phyloP scores from a whole-genome alignment of 2,113 vertebrate species.

The Sceloporus tristichus region DNA sequence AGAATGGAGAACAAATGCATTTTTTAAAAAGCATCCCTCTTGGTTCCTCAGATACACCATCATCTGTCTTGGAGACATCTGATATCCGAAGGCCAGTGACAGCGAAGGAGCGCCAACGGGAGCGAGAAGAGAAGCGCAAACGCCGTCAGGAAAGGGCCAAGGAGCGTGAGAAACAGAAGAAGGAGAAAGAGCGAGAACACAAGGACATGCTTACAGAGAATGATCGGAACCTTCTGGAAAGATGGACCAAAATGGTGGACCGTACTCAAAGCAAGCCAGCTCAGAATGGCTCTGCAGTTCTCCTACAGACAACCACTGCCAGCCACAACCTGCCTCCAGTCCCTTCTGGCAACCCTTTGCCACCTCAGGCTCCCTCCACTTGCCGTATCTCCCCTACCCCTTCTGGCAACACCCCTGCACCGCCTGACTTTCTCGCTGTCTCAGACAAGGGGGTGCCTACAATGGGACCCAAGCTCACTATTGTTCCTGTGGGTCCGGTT shows the following conservation, averaged over 20 bases:
- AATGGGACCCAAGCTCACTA: constrained; percentile 61
- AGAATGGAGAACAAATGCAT: neutral
- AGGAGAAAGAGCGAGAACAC: constrained; percentile 82
- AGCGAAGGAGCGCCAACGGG: constrained; percentile 91
- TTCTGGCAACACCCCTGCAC: constrained; percentile 44
- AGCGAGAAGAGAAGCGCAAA: constrained; percentile 90
- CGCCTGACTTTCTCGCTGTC: constrained; percentile 27
- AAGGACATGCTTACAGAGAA: constrained; percentile 89
- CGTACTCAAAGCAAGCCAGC: constrained; percentile 56
- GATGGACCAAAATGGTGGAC: constrained; percentile 91
- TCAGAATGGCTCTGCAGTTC: constrained; percentile 33
- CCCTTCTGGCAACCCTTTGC: constrained; percentile 44
- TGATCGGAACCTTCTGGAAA: constrained; percentile 89
- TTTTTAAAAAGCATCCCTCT: neutral
- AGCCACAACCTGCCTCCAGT: constrained; percentile 65
- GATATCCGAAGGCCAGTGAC: constrained; percentile 88
- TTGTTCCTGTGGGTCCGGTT: constrained; percentile 23
- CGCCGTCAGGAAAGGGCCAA: constrained; percentile 87
- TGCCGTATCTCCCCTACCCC: constrained; percentile 57
- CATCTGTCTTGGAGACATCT: constrained; percentile 55
- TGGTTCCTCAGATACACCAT: constrained; percentile 41
- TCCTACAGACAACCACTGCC: neutral
- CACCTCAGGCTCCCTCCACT: constrained; percentile 70
- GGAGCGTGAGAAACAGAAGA: constrained; percentile 85
- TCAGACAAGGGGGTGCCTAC: constrained; percentile 68